A percentile compares a stretch with the other conserved stretches of the same genome.
These are phyloP conservation scores for Diaperis boleti DNA, from an alignment of 2,888 invertebrate genomes.

Conservation along the genomic window DNA sequence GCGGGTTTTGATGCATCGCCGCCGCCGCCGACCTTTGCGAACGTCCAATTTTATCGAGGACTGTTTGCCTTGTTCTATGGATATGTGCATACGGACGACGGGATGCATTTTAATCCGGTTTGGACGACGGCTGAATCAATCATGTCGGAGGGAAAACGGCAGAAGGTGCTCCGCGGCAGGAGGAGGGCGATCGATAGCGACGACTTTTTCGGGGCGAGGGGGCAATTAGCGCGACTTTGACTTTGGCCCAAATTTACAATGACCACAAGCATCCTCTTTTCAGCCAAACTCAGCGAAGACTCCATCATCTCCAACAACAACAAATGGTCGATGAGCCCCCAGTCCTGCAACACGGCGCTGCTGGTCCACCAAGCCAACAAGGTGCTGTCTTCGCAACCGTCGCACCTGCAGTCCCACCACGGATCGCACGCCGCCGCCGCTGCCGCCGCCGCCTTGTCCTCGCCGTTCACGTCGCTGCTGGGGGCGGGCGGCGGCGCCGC, in stretches of 20 bases:
- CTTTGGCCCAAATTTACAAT: too few species aligned
- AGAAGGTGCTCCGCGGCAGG: background rate
- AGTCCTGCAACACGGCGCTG: slow-evolving; percentile 66
- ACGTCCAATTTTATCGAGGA: slow-evolving; percentile 22
- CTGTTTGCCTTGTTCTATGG: slow-evolving; percentile 13
- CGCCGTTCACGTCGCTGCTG: slow-evolving; percentile 71
- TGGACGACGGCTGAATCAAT: background rate
- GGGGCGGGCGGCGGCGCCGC: slow-evolving; percentile 71
- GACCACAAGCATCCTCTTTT: too few species aligned
- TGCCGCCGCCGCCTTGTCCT: slow-evolving; percentile 72
- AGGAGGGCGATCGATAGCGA: slow-evolving; percentile 2
- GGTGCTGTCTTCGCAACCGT: slow-evolving; percentile 65
- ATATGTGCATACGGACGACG: background rate
- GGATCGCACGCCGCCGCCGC: slow-evolving; percentile 74
- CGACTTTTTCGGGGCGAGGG: slow-evolving; percentile 2
- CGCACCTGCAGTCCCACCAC: slow-evolving; percentile 61
- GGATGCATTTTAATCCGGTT: slow-evolving; percentile 6
- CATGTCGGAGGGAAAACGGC: slow-evolving; percentile 5
- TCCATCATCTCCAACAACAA: slow-evolving; percentile 65
- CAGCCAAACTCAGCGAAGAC: slow-evolving; percentile 66
- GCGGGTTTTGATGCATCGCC: slow-evolving; percentile 48
- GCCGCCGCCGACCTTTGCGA: slow-evolving; percentile 32
- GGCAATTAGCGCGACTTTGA: too few species aligned
- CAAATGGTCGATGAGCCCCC: slow-evolving; percentile 67
- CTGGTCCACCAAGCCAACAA: slow-evolving; percentile 67